These are phyloP conservation scores for Condylostylus longicornis DNA, from an alignment of 1,140 invertebrate genomes.

Conservation along the genomic window DNA sequence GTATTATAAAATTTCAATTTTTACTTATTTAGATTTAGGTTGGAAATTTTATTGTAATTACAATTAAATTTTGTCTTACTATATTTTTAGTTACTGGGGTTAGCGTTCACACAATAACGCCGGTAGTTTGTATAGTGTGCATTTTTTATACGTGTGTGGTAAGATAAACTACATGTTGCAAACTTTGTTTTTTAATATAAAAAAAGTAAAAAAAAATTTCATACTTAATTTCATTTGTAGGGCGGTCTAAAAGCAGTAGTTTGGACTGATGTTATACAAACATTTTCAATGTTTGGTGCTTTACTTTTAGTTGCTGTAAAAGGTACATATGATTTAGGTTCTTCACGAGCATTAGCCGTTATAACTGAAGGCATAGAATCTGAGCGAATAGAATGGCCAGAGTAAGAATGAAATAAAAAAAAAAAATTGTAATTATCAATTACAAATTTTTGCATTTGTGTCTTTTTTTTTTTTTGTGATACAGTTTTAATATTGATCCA, in stretches of 20 bases:
- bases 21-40: not conserved
- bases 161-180: slow-evolving; percentile 27
- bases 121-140: slow-evolving; percentile 60
- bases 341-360: slow-evolving; percentile 46
- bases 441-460: not conserved
- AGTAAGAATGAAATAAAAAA: slow-evolving; percentile 34
- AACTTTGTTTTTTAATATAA: slow-evolving; percentile 1
- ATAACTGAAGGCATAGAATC: slow-evolving; percentile 34
- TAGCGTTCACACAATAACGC: slow-evolving; percentile 51
- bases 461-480: not conserved
- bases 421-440: slow-evolving; percentile 21
- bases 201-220: too few relatives aligned
- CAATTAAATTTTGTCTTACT: slow-evolving; percentile 1
- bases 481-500: slow-evolving; percentile 57
- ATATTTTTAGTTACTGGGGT: slow-evolving; percentile 52
- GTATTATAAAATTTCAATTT: not conserved
- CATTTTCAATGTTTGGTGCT: slow-evolving; percentile 57
- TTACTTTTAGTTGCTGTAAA: slow-evolving; percentile 50
- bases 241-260: slow-evolving; percentile 76
- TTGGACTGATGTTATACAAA: slow-evolving; percentile 76
- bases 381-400: slow-evolving; percentile 20
- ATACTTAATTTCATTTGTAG: slow-evolving; percentile 28
- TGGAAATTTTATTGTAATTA: too few relatives aligned
- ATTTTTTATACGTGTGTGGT: slow-evolving; percentile 73
- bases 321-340: slow-evolving; percentile 46